Evolutionary conservation across 1,140 invertebrate genomes (phyloP), one percentile per base, ranked within the genome.

Genomic region (Nymphalis io): DNA sequence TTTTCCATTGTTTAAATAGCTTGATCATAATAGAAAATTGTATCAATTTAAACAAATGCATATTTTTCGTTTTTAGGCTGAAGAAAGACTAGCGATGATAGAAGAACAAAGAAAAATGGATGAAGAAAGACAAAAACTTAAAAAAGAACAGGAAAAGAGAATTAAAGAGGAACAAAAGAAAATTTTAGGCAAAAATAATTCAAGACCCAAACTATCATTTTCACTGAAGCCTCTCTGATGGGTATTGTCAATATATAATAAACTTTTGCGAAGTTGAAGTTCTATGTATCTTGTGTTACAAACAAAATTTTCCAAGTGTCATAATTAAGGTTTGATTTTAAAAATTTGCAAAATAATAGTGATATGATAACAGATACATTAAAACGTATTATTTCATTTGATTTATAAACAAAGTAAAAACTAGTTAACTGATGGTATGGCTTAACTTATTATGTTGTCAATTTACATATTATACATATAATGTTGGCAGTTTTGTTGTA

Each of bases 131-230:
- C 97, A 98, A 90, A 95, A 95, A 83, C 93, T 99, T 92, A 95
- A 96, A 85, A 97, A 97, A 90, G 97, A 98, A 88, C 96, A 98
- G 87, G 97, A 98, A 81, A 97, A 96, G 79, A 94, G 97, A 75
- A 93, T 96, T 58, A 98, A 98, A 92, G 96, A 98, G 90, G 98
- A 99, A 92, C 98, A 99, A 92, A 98, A 98, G 92, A 97, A 98
- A 89, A 99, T 99, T 78, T 93, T 99, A 77, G 98, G 98, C 79
- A 99, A 99, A 94, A 98, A 98, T 90, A 98, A 98, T 93, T 98
- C 98, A 69, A 94, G 98, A 90, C 98, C 98, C 62, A 98, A 98
- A 93, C 93, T 99, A 73, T 98, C 98, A 75, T 99, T 99, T 93
- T 95, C 95, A 72, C 92, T 98, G 74, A 97, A 97, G 90, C 95